These are phyloP conservation scores for Phoenicopterus ruber DNA, from an alignment of 2,113 vertebrate genomes.

Conservation along the genomic window DNA sequence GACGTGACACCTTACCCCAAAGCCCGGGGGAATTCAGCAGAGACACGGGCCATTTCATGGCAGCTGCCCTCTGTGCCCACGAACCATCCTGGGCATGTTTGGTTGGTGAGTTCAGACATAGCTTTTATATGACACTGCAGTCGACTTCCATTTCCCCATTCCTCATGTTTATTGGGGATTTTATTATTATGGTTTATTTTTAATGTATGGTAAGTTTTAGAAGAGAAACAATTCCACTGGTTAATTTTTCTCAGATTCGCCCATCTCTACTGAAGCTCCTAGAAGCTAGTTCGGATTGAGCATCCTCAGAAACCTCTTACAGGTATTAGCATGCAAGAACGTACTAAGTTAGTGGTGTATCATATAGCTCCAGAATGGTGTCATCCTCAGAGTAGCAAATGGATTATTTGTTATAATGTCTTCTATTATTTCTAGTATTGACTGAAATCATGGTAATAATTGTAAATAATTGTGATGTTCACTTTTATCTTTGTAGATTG, in stretches of 20 bases:
- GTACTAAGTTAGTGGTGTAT: not conserved
- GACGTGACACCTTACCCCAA: not conserved
- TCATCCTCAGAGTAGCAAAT: not conserved
- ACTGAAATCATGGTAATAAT: not conserved
- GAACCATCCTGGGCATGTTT: not conserved
- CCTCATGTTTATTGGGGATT: not conserved
- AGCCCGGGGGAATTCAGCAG: not conserved
- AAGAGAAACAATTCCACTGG: not conserved
- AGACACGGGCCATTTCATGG: not conserved
- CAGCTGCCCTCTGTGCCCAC: not conserved
- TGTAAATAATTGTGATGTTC: not conserved
- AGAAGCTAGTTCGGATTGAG: not conserved
- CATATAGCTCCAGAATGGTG: not conserved
- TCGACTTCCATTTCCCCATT: not conserved
- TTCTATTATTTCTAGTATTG: not conserved
- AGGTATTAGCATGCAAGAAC: not conserved
- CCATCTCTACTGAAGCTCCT: not conserved
- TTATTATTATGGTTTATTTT: not conserved
- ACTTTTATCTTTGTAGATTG: not conserved
- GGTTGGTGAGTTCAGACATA: not conserved
- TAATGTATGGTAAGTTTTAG: not conserved
- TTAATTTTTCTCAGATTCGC: not conserved
- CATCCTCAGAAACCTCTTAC: not conserved
- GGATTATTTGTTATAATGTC: not conserved
- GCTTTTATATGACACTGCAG: not conserved